Evolutionary conservation across 2,888 invertebrate genomes (phyloP), one percentile per base, ranked within the genome.

Genomic region (Calameuta idolon): DNA sequence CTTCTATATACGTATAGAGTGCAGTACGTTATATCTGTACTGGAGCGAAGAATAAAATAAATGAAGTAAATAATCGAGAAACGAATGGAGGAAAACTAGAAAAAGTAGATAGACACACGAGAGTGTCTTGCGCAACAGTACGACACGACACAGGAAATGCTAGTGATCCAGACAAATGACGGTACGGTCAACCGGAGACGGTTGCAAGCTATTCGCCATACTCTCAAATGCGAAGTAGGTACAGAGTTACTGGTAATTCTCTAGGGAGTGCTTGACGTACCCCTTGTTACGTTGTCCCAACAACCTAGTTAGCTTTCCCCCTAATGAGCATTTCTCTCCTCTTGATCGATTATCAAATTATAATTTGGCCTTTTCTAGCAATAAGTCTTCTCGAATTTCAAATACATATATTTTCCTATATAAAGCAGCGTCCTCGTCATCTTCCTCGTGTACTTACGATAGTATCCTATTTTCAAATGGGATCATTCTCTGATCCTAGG

Each of bases 91-190:
- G 55, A 55, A 55, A 23, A 23, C 55, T 23, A 55, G 23, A 55
- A 55, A 23, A 55, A 55, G 55, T 23, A 55, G 55, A 23, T 55
- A 55, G 55, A 55, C 55, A 55, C 23, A 15, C 55, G 55, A 55
- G 55, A 55, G 23, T 55, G 55, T 23, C 55, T 55, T 55, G 55
- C 55, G 55, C 9, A 55, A 55, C 23, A 55, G 23, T 15, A 55
- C 9, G 68, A 69, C 75, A 73, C 82, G 80, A 81, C 79, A 74
- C 79, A 75, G 80, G 82, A 82, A 82, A 80, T 83, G 83, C 77
- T 84, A 83, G 86, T 88, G 89, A 90, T 89, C 88, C 84, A 90
- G 90, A 90, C 89, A 89, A 90, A 90, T 89, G 90, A 89, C 85
- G 83, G 81, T 84, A 87, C 83, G 89, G 89, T 89, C 87, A 87